Percentiles rank a stretch among this genome's conserved stretches.
Evolutionary conservation across 2,888 invertebrate genomes (phyloP).

Genomic region (Flexamia atlantica): DNA sequence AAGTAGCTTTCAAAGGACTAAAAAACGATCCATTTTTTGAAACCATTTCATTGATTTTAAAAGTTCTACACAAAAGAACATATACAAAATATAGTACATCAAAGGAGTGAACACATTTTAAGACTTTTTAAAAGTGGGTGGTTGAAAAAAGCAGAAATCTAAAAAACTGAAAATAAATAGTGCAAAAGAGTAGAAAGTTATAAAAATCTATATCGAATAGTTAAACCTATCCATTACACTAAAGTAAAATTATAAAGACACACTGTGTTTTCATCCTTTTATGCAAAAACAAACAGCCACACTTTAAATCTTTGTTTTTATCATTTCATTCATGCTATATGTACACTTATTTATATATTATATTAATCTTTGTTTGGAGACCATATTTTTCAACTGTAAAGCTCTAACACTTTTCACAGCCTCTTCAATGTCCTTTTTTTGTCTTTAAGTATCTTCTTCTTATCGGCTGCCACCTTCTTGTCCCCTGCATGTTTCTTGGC

Average conservation of each 20-base stretch:
- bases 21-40: no score
- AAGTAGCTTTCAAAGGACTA: no score
- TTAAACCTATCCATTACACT: constrained; percentile 45
- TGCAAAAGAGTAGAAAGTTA: constrained; percentile 49
- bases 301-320: constrained; percentile 29
- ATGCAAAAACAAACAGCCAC: constrained; percentile 38
- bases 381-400: constrained; percentile 30
- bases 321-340: constrained; percentile 41
- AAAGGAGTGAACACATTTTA: constrained; percentile 21
- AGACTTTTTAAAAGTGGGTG: not conserved
- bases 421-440: constrained; percentile 91
- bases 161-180: constrained; percentile 40
- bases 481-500: constrained; percentile 93
- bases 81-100: constrained; percentile 23
- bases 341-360: constrained; percentile 56
- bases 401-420: constrained; percentile 80
- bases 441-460: constrained; percentile 87
- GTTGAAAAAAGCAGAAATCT: not conserved
- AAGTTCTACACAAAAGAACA: constrained; percentile 42
- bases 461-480: constrained; percentile 84
- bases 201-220: constrained; percentile 41
- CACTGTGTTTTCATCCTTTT: not conserved
- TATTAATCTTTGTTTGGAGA: constrained; percentile 44
- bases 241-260: constrained; percentile 21
- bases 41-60: constrained; percentile 29